phyloP scores from a whole-genome alignment of 2,888 invertebrate species.

The Himalopsyche japonica region DNA sequence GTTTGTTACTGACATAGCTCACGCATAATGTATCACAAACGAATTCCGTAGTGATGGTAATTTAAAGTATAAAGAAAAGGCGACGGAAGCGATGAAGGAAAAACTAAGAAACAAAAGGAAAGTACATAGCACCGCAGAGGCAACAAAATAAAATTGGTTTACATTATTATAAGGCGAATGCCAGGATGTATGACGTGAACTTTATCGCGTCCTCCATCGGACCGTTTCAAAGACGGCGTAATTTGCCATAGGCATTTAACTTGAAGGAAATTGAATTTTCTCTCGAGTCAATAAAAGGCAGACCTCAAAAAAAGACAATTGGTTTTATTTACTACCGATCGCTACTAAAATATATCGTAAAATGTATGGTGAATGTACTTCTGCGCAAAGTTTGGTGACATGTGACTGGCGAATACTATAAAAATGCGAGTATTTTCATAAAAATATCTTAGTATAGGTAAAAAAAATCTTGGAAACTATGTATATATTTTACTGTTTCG shows the following conservation, averaged over 20 bases:
- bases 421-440: too few species aligned
- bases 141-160: background rate
- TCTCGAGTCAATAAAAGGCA: too few species aligned
- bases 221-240: too few species aligned
- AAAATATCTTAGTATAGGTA: too few species aligned
- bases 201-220: background rate
- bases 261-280: background rate
- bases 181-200: background rate
- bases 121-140: background rate
- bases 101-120: background rate
- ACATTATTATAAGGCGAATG: background rate
- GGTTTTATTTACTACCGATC: too few species aligned
- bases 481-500: too few species aligned
- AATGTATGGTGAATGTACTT: too few species aligned
- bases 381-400: too few species aligned
- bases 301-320: too few species aligned
- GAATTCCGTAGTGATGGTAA: background rate
- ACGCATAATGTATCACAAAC: background rate
- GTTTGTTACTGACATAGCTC: background rate
- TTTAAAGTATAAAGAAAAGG: background rate
- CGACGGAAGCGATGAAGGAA: background rate
- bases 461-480: too few species aligned
- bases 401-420: too few species aligned
- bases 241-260: background rate
- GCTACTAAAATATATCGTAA: too few species aligned